Conservation (phyloP, 2,888 invertebrate genomes). For the Trachelus tabidus region DNA sequence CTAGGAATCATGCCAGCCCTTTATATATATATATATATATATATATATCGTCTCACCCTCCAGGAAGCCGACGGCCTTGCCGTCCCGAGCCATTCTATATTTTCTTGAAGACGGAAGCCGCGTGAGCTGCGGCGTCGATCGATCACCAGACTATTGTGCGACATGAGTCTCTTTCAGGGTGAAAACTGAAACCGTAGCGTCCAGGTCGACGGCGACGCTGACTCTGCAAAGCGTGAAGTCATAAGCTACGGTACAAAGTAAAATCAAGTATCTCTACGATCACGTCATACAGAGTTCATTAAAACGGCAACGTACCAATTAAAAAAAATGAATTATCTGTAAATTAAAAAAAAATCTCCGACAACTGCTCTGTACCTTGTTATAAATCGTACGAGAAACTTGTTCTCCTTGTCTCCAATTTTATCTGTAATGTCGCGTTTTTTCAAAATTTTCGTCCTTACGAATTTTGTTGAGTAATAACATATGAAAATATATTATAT, state of each 20-base stretch:
- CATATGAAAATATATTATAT: background rate
- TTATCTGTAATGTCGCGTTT: no score
- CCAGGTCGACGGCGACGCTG: background rate
- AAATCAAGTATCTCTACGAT: background rate
- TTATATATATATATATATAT: no score
- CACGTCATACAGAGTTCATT: background rate
- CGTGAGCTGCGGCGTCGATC: background rate
- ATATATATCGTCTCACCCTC: background rate
- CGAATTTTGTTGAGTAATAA: background rate
- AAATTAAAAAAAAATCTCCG: background rate
- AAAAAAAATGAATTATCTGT: background rate
- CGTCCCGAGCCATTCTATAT: background rate
- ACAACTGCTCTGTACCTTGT: background rate
- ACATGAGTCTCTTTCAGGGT: background rate
- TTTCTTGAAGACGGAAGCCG: background rate
- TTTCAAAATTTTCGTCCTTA: background rate
- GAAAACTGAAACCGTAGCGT: background rate
- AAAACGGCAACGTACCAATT: background rate
- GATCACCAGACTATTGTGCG: conserved; percentile 2
- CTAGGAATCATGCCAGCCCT: no score
- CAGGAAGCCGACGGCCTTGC: background rate
- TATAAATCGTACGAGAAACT: no score
- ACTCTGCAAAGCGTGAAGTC: background rate
- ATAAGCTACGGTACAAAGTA: background rate
- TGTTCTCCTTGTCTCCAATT: no score